Base-by-base conservation (phyloP, 35 echinoderm and acorn worm species). In the Ophioderma brevispina region DNA sequence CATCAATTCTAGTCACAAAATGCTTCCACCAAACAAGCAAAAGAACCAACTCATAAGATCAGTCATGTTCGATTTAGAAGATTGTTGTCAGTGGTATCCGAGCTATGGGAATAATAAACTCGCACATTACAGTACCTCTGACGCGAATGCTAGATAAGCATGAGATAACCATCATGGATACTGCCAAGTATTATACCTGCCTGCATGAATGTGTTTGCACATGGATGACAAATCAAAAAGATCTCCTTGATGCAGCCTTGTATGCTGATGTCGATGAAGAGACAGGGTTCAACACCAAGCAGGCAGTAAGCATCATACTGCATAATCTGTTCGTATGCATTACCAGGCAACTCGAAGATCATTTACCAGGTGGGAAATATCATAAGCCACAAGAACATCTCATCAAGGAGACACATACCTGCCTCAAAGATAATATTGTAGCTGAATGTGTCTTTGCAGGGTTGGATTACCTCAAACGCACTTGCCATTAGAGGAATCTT, bases 401-500 rank as follows among this genome's bases (percentile, higher is more conserved):
- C 30, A 21, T 32, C 32, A 21, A 78, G 75, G 80, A 78, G 41
- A 86, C 85, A 17, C 19, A 0, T 23, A 76, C 85, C 37, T 87
- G 85, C 34, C 85, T 64, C 15, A 87, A 87, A 76, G 85, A 77
- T 41, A 87, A 76, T 31, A 13, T 87, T 14, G 35, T 64, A 25
- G 5, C 59, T 15, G 59, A 70, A 70, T 13, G 59, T n/a, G n/a
- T 70, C 10, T 70, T 70, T 70, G 59, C 59, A 13, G 59, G 59
- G n/a, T 38, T 94, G 25, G 92, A 91, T 49, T 82, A 91, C 32
- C 81, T 94, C 1, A 90, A 86, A 55, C 79, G 85, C 81, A 21
- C 50, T 46, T 50, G 49, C 92, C 17, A 89, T 89, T 78, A 78
- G 89, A 41, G 86, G 92, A 39, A 59, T 94, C 0, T 40, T 94